phyloP scores from a whole-genome alignment of 2,888 invertebrate species.

The Ochlodes sylvanus region DNA sequence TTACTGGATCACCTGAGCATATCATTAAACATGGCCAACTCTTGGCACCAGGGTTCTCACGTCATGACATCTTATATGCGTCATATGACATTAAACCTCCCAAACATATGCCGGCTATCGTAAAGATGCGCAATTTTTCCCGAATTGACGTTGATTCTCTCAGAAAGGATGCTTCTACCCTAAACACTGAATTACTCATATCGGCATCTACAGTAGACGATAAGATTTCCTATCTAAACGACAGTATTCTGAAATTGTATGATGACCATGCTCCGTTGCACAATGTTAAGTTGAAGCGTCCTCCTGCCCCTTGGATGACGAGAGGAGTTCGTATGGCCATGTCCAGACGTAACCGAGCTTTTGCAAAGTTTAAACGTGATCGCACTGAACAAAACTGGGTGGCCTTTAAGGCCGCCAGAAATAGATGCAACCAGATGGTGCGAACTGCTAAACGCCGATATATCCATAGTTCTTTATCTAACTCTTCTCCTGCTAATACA shows the following conservation, averaged over 20 bases:
- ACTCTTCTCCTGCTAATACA: neutral
- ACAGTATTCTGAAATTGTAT: neutral
- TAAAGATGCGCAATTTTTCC: neutral
- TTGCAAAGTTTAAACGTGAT: neutral
- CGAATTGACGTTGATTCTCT: neutral
- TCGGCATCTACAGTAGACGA: neutral
- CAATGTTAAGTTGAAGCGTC: neutral
- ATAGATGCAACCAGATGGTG: constrained; percentile 37
- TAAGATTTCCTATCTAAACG: neutral
- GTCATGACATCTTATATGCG: neutral
- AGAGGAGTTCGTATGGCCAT: neutral
- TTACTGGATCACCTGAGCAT: neutral
- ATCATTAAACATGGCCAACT: neutral
- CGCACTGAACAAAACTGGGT: neutral
- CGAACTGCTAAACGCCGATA: constrained; percentile 26
- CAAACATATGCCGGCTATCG: neutral
- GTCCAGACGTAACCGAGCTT: neutral
- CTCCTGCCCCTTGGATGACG: neutral
- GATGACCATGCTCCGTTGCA: neutral
- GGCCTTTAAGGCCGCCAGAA: constrained; percentile 19
- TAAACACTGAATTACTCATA: neutral
- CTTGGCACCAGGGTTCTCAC: neutral
- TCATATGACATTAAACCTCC: neutral
- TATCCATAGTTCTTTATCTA: constrained; percentile 5
- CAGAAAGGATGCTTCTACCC: neutral